phyloP scores from a whole-genome alignment of 2,113 vertebrate genomes.

The Athene noctua region DNA sequence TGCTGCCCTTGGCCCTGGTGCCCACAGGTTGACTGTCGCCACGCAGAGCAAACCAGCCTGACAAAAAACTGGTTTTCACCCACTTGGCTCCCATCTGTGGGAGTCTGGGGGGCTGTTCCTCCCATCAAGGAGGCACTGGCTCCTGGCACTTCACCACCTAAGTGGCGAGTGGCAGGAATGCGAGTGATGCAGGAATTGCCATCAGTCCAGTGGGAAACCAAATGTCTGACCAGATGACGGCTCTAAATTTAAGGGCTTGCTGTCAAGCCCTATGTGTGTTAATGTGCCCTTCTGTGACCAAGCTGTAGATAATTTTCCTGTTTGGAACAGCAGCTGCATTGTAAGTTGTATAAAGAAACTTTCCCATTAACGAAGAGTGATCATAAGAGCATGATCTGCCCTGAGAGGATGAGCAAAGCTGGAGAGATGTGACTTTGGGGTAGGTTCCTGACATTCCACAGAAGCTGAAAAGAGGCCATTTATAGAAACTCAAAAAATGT shows the following conservation, averaged over 20 bases:
- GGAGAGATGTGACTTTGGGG: background rate
- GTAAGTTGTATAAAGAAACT: background rate
- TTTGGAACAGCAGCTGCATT: background rate
- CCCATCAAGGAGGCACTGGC: background rate
- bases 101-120: background rate
- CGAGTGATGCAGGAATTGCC: background rate
- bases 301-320: constrained; percentile 22
- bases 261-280: background rate
- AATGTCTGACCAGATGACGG: background rate
- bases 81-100: background rate
- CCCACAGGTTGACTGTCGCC: background rate
- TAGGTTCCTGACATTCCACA: background rate
- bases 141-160: background rate
- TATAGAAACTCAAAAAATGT: background rate
- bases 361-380: background rate
- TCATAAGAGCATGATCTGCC: background rate
- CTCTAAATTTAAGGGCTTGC: constrained; percentile 48
- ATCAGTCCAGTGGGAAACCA: background rate
- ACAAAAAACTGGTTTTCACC: background rate
- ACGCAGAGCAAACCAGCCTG: background rate
- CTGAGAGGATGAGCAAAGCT: background rate
- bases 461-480: background rate
- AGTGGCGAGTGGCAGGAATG: constrained; percentile 20
- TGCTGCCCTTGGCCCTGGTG: rapidly evolving
- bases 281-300: constrained; percentile 29